Evolutionary conservation across 2,888 invertebrate genomes (phyloP).

Genomic region (Catocala sponsa): DNA sequence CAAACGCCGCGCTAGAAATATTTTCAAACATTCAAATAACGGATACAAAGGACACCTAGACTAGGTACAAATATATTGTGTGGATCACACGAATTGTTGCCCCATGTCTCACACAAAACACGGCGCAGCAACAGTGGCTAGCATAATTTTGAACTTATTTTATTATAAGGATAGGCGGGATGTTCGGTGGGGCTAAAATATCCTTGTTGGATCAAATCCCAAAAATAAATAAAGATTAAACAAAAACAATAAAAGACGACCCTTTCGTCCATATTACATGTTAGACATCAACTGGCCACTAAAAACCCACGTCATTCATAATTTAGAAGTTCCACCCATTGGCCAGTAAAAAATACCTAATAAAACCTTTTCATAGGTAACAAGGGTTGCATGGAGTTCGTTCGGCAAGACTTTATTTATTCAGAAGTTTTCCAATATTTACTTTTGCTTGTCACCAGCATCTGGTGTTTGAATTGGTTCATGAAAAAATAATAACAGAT

Average conservation of each 20-base stretch:
- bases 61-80: too few relatives aligned
- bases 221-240: background rate
- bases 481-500: slow-evolving; percentile 48
- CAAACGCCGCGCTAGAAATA: too few relatives aligned
- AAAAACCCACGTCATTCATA: slow-evolving; percentile 34
- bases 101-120: too few relatives aligned
- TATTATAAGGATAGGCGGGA: too few relatives aligned
- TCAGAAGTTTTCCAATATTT: slow-evolving; percentile 72
- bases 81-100: too few relatives aligned
- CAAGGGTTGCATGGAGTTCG: slow-evolving; percentile 21
- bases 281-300: slow-evolving; percentile 23
- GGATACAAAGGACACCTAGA: too few relatives aligned
- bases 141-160: too few relatives aligned
- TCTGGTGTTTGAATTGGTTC: slow-evolving; percentile 57
- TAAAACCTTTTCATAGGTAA: slow-evolving; percentile 40
- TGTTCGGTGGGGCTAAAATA: too few relatives aligned
- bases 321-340: slow-evolving; percentile 37
- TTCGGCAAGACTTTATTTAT: slow-evolving; percentile 51
- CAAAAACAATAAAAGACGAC: slow-evolving; percentile 18
- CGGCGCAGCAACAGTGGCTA: too few relatives aligned
- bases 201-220: too few relatives aligned
- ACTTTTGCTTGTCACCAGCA: slow-evolving; percentile 58
- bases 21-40: too few relatives aligned
- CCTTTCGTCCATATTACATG: slow-evolving; percentile 6
- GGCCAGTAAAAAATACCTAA: slow-evolving; percentile 32